Conservation (phyloP, 2,888 invertebrate species). For the Trypoxylon attenuatum region DNA sequence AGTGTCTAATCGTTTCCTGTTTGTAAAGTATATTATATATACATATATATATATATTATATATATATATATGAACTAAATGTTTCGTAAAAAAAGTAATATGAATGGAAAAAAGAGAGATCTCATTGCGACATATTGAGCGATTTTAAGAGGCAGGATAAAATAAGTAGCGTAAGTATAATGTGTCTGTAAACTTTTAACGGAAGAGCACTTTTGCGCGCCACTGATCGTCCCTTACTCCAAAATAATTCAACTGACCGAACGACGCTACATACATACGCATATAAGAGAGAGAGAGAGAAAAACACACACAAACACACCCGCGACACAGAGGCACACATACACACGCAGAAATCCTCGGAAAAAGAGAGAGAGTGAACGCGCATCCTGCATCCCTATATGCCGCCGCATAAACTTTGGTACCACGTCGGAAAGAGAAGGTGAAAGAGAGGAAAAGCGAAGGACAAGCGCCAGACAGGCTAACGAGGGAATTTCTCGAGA, state of each 20-base stretch:
- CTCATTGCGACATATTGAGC: conserved; percentile 35
- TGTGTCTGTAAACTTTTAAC: conserved; percentile 49
- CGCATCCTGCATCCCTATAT: no score
- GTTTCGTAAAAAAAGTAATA: conserved; percentile 60
- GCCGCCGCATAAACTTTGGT: no score
- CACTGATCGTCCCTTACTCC: conserved; percentile 31
- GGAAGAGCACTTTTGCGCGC: conserved; percentile 36
- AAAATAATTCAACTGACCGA: no score
- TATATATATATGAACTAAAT: conserved; percentile 63
- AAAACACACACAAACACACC: neutral
- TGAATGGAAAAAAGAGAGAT: conserved; percentile 13
- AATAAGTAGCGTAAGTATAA: conserved; percentile 47
- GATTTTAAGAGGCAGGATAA: conserved; percentile 34
- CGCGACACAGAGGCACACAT: neutral
- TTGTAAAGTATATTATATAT: conserved; percentile 65
- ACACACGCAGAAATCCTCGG: neutral
- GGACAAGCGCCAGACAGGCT: no score
- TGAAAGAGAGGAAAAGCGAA: neutral
- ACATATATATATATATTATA: conserved; percentile 58
- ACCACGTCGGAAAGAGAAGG: neutral
- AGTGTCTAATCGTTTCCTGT: conserved; percentile 70
- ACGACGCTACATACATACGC: no score
- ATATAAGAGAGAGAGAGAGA: no score
- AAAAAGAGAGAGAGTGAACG: no score
- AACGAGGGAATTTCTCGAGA: no score